Base-by-base conservation (phyloP, 2,888 invertebrate species). In the Hecatera dysodea region DNA sequence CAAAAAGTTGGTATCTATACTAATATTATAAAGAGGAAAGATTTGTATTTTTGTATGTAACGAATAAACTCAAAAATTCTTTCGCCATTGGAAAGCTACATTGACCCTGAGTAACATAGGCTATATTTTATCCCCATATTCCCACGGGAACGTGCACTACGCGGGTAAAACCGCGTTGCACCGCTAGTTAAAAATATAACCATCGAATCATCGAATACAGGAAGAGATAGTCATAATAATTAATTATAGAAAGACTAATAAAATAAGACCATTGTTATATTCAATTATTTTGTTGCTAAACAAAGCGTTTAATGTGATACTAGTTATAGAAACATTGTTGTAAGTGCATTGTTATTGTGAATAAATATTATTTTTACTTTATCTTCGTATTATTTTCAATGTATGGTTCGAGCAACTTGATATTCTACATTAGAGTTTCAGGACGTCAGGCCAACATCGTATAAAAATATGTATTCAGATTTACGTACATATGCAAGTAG, bases 251-350 rank as follows among this genome's bases (percentile, higher is more conserved):
- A 44, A 44, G 19, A 19, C 7, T 44, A 27, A 36, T 0, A 24
- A 22, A 55, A 62, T 67, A 65, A 66, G 29, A 65, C 36, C 57
- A 73, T 73, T 77, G 67, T 63, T 67, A 33, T 57, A 48, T 44
- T 46, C 15, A 50, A 72, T 36, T 75, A 52, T 76, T 48, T 55
- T 66, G 36, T 52, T 80, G 53, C 42, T 56, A 29, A 72, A 65
- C 67, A 86, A 91, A 89, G 89, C 89, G 87, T 87, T 88, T 80
- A 70, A 84, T 92, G 92, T 93, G 92, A 93, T 92, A 92, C 87
- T 92, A 92, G 91, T 90, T 84, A 85, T 89, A 87, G 72, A 69
- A 70, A 64, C 57, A 83, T 81, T 83, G 69, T 79, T 79, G 55
- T 57, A 78, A 66, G 59, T 78, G 53, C 78, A 79, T 69, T 78